phyloP scores from a whole-genome alignment of 1,140 invertebrate species.

The Polyergus mexicanus region DNA sequence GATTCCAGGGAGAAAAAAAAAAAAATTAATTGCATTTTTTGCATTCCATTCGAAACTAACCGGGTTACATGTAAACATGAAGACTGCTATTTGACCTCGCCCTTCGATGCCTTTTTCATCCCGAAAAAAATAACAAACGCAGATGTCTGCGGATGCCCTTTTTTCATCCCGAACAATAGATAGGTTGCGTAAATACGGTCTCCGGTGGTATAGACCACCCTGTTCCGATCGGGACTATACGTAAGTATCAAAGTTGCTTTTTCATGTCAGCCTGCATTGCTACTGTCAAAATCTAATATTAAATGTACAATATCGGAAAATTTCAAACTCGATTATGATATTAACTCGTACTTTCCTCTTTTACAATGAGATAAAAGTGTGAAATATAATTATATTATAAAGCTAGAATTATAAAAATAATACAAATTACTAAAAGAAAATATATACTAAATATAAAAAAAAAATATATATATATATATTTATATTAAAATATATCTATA shows the following conservation, averaged over 20 bases:
- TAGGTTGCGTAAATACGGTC: slow-evolving; percentile 29
- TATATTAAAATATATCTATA: not conserved
- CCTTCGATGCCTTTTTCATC: not conserved
- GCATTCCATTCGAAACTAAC: not conserved
- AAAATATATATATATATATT: too few species aligned
- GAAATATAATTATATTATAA: not conserved
- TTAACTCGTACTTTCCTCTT: not conserved
- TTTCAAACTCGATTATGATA: slow-evolving; percentile 10
- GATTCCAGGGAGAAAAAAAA: not conserved
- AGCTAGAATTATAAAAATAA: not conserved
- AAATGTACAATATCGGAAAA: not conserved
- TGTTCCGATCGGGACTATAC: not conserved
- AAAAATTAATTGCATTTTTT: slow-evolving; percentile 29
- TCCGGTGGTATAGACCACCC: not conserved
- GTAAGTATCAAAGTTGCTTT: slow-evolving; percentile 9
- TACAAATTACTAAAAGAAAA: not conserved
- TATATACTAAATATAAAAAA: not conserved
- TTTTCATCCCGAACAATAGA: slow-evolving; percentile 27
- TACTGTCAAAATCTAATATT: slow-evolving; percentile 6
- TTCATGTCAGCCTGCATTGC: not conserved
- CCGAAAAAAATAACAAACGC: slow-evolving; percentile 30
- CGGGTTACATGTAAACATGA: not conserved
- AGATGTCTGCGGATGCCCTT: slow-evolving; percentile 36
- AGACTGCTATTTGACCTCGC: slow-evolving; percentile 1
- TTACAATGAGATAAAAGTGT: not conserved